Base-by-base conservation (phyloP, 2,113 vertebrate genomes). In the Calidris pygmaea region DNA sequence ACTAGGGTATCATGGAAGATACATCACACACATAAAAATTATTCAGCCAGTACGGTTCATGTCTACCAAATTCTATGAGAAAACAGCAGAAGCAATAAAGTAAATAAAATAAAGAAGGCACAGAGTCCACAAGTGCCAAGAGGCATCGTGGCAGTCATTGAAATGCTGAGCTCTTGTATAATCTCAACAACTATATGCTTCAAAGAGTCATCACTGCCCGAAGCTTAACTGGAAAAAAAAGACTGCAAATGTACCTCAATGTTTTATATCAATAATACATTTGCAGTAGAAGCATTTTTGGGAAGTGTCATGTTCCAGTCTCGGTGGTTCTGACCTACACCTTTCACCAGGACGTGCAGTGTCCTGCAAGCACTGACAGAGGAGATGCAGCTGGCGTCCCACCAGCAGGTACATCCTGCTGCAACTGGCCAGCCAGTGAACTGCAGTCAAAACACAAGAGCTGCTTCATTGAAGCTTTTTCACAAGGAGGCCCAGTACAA, bases 241-340 rank as follows among this genome's bases (percentile, higher is more conserved):
- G 9, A 34, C 0, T 56, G 39, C 6, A 17, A 50, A 52, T 0
- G 0, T 18, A 63, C 60, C 45, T 80, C 84, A 41, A 1, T 19
- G 9, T 27, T 9, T 87, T 67, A 20, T 82, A 70, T 9, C 26
- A 76, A 65, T 73, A 39, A 4, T 14, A 23, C 24, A 14, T 30
- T 68, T 73, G 22, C 60, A 84, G 37, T 29, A 66, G n/a, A 52
- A 72, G 12, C 10, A 11, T 58, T 83, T 50, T 30, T 35, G 41
- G 60, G 68, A 80, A 66, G 29, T 0, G 1, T 22, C 2, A 2
- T 8, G 11, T 58, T 79, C 62, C 29, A 24, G 26, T 7, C 37
- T 76, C 15, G 1, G 45, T 20, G 55, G 56, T 55, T 73, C 39
- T 12, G 9, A 81, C 63, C 35, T 3, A 23, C 63, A 71, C 43